These are phyloP conservation scores for Cantharis rustica DNA, from an alignment of 2,888 invertebrate species.

Conservation along the genomic window DNA sequence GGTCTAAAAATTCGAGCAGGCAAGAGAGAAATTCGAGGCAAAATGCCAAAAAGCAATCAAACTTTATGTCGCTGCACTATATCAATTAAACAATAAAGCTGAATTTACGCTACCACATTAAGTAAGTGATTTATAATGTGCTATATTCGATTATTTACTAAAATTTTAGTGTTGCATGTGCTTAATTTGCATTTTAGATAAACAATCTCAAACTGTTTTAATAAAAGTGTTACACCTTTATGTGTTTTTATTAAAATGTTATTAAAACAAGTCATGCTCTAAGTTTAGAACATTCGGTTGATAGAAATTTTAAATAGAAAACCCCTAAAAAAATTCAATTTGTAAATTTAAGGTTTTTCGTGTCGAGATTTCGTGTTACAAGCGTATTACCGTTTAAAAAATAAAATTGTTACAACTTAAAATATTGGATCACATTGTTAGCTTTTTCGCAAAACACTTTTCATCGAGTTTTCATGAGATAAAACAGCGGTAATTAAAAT, in stretches of 20 bases:
- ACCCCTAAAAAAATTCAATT: not conserved
- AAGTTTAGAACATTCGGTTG: not conserved
- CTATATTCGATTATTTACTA: not conserved
- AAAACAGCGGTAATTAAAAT: not conserved
- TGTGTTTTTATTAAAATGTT: not conserved
- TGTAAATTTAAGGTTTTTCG: not conserved
- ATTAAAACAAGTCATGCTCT: not conserved
- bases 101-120: not conserved
- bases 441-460: not conserved
- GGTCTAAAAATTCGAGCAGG: not conserved
- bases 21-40: constrained; percentile 20
- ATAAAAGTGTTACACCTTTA: not conserved
- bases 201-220: not conserved
- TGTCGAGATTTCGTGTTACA: not conserved
- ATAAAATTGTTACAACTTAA: not conserved
- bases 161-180: not conserved
- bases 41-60: constrained; percentile 28
- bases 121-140: constrained; percentile 1
- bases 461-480: not conserved
- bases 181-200: not conserved
- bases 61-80: constrained; percentile 15
- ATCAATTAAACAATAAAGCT: constrained; percentile 23
- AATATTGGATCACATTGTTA: not conserved
- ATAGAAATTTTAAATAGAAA: not conserved
- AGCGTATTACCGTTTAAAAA: not conserved